Percentiles rank a stretch among this genome's conserved stretches.
These are phyloP conservation scores for Myotis davidii DNA, from an alignment of 2,113 vertebrate genomes.

Conservation along the genomic window DNA sequence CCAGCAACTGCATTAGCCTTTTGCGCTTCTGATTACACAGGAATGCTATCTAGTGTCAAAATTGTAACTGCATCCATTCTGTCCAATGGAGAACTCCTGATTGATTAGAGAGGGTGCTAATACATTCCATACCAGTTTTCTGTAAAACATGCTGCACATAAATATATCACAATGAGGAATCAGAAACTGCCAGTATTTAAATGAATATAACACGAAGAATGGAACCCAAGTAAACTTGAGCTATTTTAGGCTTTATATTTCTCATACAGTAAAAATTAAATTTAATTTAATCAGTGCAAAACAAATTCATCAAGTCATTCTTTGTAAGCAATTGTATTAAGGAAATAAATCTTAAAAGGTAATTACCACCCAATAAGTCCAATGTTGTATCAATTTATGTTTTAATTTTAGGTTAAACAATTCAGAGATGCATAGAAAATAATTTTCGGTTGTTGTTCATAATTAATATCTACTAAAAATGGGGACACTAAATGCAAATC, in stretches of 20 bases:
- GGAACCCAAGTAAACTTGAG: not conserved
- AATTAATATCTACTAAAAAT: not conserved
- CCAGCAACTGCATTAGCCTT: not conserved
- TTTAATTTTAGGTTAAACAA: constrained; percentile 27
- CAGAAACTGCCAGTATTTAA: accelerated
- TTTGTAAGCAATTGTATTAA: not conserved
- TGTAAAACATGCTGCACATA: not conserved
- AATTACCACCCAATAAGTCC: not conserved
- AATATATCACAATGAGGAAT: not conserved
- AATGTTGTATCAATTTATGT: not conserved
- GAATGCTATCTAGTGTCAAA: constrained; percentile 77
- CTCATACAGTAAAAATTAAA: not conserved
- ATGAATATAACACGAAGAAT: not conserved
- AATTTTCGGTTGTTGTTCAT: not conserved
- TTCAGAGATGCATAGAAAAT: not conserved
- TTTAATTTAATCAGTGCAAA: not conserved
- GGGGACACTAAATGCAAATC: not conserved
- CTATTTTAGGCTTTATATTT: not conserved
- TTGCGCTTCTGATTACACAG: constrained; percentile 64
- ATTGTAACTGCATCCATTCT: not conserved
- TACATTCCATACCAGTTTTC: not conserved
- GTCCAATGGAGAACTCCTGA: not conserved
- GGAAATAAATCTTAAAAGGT: not conserved
- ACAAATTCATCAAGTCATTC: not conserved
- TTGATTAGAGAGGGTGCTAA: not conserved